Evolutionary conservation across 2,888 invertebrate genomes (phyloP).

Genomic region (Desoria tigrina): DNA sequence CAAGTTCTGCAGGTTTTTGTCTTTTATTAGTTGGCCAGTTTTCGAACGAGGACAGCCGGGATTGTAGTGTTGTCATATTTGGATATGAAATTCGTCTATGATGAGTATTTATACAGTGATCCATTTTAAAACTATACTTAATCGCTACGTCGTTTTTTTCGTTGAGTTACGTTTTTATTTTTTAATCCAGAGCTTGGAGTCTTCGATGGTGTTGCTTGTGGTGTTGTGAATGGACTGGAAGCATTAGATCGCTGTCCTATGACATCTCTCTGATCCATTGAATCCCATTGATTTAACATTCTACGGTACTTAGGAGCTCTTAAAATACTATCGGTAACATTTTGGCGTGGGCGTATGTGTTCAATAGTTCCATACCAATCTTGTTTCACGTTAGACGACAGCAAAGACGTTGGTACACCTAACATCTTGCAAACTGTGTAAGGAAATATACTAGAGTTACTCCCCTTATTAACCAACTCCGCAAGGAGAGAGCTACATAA

Average conservation of each 20-base stretch:
- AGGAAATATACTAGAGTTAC: no score
- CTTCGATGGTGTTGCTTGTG: not conserved
- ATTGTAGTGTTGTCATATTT: not conserved
- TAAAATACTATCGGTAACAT: no score
- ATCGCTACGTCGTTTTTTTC: not conserved
- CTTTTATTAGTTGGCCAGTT: not conserved
- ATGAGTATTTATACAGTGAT: not conserved
- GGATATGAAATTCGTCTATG: not conserved
- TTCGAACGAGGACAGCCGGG: not conserved
- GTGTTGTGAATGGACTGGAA: not conserved
- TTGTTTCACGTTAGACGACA: not conserved
- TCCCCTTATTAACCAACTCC: no score
- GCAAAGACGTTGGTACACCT: slow-evolving; percentile 20
- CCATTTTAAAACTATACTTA: not conserved
- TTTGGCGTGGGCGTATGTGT: no score
- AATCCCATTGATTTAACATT: not conserved
- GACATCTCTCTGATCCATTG: not conserved
- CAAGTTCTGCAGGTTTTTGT: slow-evolving; percentile 11
- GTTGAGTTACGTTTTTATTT: not conserved
- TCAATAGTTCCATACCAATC: slow-evolving; percentile 5
- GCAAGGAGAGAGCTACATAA: no score
- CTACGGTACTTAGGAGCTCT: not conserved
- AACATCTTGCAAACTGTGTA: slow-evolving; percentile 22
- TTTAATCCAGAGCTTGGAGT: not conserved
- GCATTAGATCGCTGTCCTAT: not conserved